Evolutionary conservation across 2,888 invertebrate species (phyloP).

Genomic region (Ametastegia equiseti): DNA sequence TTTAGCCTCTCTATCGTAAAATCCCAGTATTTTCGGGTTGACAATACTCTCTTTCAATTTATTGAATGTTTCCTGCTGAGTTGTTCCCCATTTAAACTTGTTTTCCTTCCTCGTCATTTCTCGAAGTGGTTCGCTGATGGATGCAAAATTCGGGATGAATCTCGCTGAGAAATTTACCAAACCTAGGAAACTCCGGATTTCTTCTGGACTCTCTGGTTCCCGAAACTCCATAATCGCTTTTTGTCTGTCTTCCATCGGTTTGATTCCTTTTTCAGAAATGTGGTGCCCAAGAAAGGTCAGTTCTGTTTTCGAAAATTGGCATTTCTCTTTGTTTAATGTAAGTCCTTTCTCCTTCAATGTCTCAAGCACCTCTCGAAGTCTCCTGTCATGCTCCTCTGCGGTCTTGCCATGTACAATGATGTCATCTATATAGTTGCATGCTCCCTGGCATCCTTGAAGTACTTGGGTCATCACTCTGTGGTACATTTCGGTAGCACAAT

Average conservation of each 20-base stretch:
- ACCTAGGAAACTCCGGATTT: constrained; percentile 66
- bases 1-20: constrained; percentile 59
- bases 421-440: constrained; percentile 70
- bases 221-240: constrained; percentile 50
- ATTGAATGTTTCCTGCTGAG: constrained; percentile 62
- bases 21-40: constrained; percentile 56
- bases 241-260: constrained; percentile 53
- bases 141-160: constrained; percentile 66
- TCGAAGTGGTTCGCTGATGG: constrained; percentile 63
- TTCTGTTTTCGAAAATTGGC: constrained; percentile 47
- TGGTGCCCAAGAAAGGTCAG: constrained; percentile 60
- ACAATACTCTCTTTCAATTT: constrained; percentile 54
- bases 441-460: constrained; percentile 65
- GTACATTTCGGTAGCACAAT: constrained; percentile 74
- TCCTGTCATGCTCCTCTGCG: constrained; percentile 62
- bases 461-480: constrained; percentile 66
- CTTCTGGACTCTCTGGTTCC: constrained; percentile 45
- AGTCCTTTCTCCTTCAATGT: constrained; percentile 50
- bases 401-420: constrained; percentile 66
- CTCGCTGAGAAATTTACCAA: constrained; percentile 65
- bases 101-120: constrained; percentile 60
- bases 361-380: constrained; percentile 53
- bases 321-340: constrained; percentile 55
- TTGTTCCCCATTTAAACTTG: constrained; percentile 60
- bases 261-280: constrained; percentile 55